Evolutionary conservation across 1,140 invertebrate genomes (phyloP), one percentile per base, ranked within the genome.

Genomic region (Myzus persicae): DNA sequence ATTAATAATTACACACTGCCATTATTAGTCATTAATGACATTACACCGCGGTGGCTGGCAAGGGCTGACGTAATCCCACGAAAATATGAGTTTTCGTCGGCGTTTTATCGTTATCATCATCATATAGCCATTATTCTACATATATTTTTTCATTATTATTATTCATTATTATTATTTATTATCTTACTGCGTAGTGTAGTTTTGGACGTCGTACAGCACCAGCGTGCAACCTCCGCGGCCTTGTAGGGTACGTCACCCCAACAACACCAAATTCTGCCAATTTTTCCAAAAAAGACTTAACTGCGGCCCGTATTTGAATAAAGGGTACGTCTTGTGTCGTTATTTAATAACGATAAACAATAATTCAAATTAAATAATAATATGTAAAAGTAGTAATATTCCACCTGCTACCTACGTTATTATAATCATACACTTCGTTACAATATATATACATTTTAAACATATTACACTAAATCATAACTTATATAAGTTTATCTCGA

Each of bases 1-100:
- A 48, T 46, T 42, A 89, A 89, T 89, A 89, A 89, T 48, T 46
- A 24, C 48, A 76, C 59, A 67, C 59, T n/a, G 59, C 59, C 59
- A 67, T n/a, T 67, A n/a, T 67, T 67, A 67, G 59, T 67, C 59
- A 67, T 67, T 67, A 67, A 67, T 67, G 31, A 76, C 59, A n/a
- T 76, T n/a, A n/a, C n/a, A 76, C 59, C 59, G 59, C 31, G 59
- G 59, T 67, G 59, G 59, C 11, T n/a, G 31, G n/a, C 4, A 14
- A n/a, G 59, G 31, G 59, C 31, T 76, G 59, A 76, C 59, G 59
- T 76, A 76, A 76, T 76, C 59, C 59, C 31, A 18, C 59, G 59
- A n/a, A 76, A 76, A 67, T 31, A 67, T 76, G 14, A 67, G 1
- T 76, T 76, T 76, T 76, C 14, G 18, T 67, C 31, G 59, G 59